These are phyloP conservation scores for Patella depressa DNA, from an alignment of 2,888 invertebrate genomes.

Conservation along the genomic window DNA sequence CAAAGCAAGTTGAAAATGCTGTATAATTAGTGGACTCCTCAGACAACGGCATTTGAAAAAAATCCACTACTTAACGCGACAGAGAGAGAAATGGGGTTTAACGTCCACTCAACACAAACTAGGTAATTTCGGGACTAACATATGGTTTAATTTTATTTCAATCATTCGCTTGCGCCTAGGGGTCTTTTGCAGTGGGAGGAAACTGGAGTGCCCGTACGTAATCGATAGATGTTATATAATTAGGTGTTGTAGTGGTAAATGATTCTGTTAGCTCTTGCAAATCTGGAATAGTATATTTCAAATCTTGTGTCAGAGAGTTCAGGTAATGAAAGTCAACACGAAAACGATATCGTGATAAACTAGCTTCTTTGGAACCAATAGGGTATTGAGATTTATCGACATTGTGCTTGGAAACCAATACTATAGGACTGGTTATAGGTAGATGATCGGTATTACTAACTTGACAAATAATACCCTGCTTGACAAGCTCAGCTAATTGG, in stretches of 20 bases:
- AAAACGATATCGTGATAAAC: slow-evolving; percentile 18
- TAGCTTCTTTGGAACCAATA: slow-evolving; percentile 23
- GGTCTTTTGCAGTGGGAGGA: too few species aligned
- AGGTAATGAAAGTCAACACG: slow-evolving; percentile 23
- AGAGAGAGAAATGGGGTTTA: too few species aligned
- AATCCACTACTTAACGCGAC: slow-evolving; percentile 41
- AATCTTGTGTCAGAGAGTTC: slow-evolving; percentile 34
- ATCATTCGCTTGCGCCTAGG: too few species aligned
- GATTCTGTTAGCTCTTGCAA: slow-evolving; percentile 38
- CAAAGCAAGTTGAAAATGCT: slow-evolving; percentile 36
- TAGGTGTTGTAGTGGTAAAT: slow-evolving; percentile 32
- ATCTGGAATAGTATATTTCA: slow-evolving; percentile 29
- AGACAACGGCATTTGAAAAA: slow-evolving; percentile 29
- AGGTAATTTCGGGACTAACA: too few species aligned
- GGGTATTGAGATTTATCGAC: slow-evolving; percentile 6
- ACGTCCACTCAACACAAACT: too few species aligned
- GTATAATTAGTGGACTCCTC: slow-evolving; percentile 20
- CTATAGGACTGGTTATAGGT: slow-evolving; percentile 32
- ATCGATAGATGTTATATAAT: slow-evolving; percentile 36
- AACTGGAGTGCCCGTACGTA: too few species aligned
- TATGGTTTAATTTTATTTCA: too few species aligned
- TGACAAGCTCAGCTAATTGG: slow-evolving; percentile 28
- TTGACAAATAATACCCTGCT: slow-evolving; percentile 24
- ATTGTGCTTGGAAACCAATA: slow-evolving; percentile 27
- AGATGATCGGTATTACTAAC: slow-evolving; percentile 26